These are phyloP conservation scores for Cosmia pyralina DNA, from an alignment of 2,888 invertebrate genomes.

Conservation along the genomic window DNA sequence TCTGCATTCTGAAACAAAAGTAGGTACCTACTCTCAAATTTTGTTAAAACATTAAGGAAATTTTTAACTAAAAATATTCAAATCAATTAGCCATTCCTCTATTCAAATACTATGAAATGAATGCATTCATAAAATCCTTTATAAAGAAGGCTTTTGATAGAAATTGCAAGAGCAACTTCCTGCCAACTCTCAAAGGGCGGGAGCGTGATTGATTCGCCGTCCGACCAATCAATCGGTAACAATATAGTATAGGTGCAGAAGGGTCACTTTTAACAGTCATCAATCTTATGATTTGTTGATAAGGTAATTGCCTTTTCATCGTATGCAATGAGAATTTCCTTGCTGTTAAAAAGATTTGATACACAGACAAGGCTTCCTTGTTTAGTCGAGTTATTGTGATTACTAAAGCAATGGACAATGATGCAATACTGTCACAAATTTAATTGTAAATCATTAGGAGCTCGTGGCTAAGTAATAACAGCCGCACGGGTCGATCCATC, in stretches of 20 bases:
- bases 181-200: slow-evolving; percentile 48
- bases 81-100: slow-evolving; percentile 20
- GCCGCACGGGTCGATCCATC: too few species aligned
- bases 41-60: not conserved
- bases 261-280: slow-evolving; percentile 7
- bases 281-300: slow-evolving; percentile 29
- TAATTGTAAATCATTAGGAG: too few species aligned
- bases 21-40: not conserved
- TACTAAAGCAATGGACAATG: too few species aligned
- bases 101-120: slow-evolving; percentile 21
- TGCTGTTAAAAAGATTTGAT: too few species aligned
- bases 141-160: slow-evolving; percentile 40
- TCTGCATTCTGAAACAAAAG: not conserved
- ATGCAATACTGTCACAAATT: too few species aligned
- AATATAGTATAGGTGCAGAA: slow-evolving; percentile 23
- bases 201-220: slow-evolving; percentile 52
- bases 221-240: slow-evolving; percentile 24
- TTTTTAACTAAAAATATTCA: not conserved
- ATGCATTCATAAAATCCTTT: slow-evolving; percentile 41
- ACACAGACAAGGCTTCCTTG: too few species aligned
- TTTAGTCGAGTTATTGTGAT: too few species aligned
- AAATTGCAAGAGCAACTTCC: slow-evolving; percentile 55
- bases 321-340: not conserved
- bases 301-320: not conserved
- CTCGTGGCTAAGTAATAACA: too few species aligned